Base-by-base conservation (phyloP, 53 echinoderm and acorn worm species). In the Apostichopus leukothele region DNA sequence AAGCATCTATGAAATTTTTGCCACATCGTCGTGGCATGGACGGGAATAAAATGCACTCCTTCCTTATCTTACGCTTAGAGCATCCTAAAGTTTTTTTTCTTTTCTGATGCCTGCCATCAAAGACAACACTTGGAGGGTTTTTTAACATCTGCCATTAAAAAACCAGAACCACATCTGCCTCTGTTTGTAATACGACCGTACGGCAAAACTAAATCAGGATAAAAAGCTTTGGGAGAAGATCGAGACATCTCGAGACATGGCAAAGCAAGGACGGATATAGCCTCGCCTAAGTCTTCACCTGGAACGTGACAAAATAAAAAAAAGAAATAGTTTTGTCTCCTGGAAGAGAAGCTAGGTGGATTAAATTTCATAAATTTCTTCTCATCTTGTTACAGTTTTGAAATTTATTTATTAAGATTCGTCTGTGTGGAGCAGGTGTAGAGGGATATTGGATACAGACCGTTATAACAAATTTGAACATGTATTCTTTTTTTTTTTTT, bases 151-250 rank as follows among this genome's bases (percentile, higher is more conserved):
- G 12, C 63, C 16, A 63, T 16, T 63, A 7, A 63, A 63, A 63
- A 63, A 63, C 11, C 11, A 63, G 16, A 79, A 51, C 53, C 19
- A 53, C 79, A 78, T 52, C 78, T 78, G 78, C 78, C 51, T 3
- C 78, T 52, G 53, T 51, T 50, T 51, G 78, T 52, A 78, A 78
- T 51, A 78, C 50, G 16, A 78, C 78, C 4, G 50, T 14, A 78
- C 51, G 51, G 78, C 50, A 78, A 61, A 78, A 50, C 51, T 27
- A 51, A 51, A 78, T 51, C 78, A 50, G 78, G 50, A 78, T 50
- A 51, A 78, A 27, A 78, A 18, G 39, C 39, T 39, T 39, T 39
- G 39, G 39, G 39, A 39, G 39, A 78, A 4, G 13, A 4, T 13
- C 5, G 13, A 9, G 61, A 60, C 61, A 60, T 13, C 0, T 60